These are phyloP conservation scores for Agrilus planipennis DNA, from an alignment of 1,140 invertebrate species.

Conservation along the genomic window DNA sequence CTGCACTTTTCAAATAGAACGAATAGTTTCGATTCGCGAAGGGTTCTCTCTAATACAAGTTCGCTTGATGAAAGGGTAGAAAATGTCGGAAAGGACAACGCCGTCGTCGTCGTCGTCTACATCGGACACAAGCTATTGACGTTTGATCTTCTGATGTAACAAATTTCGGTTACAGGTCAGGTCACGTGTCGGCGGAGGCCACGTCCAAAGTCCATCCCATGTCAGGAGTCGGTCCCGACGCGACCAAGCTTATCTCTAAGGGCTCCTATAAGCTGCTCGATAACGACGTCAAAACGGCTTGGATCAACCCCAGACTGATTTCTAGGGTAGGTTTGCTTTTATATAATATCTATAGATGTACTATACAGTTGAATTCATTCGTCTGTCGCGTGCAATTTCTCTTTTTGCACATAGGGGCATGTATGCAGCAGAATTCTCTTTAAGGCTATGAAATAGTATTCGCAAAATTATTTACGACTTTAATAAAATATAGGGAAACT, in stretches of 20 bases:
- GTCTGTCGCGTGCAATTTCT: not conserved
- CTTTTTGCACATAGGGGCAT: not conserved
- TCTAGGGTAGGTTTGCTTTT: constrained; percentile 38
- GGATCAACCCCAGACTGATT: constrained; percentile 46
- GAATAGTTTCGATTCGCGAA: too few species aligned
- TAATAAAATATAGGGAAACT: too few species aligned
- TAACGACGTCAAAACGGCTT: constrained; percentile 46
- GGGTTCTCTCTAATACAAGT: too few species aligned
- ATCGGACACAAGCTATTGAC: not conserved
- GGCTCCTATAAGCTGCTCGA: constrained; percentile 33
- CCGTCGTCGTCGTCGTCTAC: not conserved
- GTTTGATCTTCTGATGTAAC: not conserved
- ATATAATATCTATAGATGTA: not conserved
- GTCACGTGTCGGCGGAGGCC: constrained; percentile 4
- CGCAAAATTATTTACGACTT: not conserved
- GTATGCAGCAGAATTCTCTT: not conserved
- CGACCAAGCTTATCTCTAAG: constrained; percentile 29
- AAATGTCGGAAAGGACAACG: not conserved
- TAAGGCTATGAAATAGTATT: not conserved
- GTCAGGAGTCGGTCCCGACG: constrained; percentile 21
- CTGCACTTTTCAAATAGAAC: too few species aligned
- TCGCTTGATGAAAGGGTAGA: too few species aligned
- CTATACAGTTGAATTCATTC: not conserved
- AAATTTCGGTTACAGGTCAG: not conserved
- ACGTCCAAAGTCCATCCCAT: constrained; percentile 14